Evolutionary conservation across 2,797 vertebrate genomes (phyloP).

Genomic region (Paguma larvata): DNA sequence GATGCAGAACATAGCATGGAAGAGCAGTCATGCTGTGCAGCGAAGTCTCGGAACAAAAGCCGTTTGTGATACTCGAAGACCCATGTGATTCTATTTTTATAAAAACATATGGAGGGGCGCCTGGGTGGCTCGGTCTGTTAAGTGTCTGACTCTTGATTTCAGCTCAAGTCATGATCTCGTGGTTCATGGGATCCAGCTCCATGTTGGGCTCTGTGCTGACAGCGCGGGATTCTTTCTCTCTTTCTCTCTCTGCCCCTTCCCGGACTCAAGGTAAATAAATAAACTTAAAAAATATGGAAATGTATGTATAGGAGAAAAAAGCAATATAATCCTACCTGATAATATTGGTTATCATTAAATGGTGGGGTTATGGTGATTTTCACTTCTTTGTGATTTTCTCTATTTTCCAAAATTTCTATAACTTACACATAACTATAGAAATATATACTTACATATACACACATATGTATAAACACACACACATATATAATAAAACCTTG

Average conservation of each 20-base stretch:
- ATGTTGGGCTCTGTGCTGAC: too few relatives aligned
- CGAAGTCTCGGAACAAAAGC: not conserved
- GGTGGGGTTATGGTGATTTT: not conserved
- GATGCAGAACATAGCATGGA: not conserved
- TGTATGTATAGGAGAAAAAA: not conserved
- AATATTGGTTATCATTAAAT: not conserved
- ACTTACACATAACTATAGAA: not conserved
- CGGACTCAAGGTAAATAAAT: too few relatives aligned
- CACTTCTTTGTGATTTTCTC: not conserved
- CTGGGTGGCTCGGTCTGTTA: too few relatives aligned
- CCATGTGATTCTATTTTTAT: not conserved
- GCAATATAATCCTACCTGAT: not conserved
- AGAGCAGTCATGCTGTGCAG: not conserved
- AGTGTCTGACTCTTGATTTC: too few relatives aligned
- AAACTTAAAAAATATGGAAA: not conserved
- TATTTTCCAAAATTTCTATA: not conserved
- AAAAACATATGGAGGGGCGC: not conserved
- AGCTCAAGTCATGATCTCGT: too few relatives aligned
- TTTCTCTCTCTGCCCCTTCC: too few relatives aligned
- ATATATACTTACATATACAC: not conserved
- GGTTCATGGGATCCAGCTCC: too few relatives aligned
- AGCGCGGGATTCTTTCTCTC: too few relatives aligned
- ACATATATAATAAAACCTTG: too few relatives aligned
- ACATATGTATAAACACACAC: too few relatives aligned
- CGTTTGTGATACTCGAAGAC: not conserved